Evolutionary conservation across 2,797 vertebrate species (phyloP).

Genomic region (Premnoplex brunnescens): DNA sequence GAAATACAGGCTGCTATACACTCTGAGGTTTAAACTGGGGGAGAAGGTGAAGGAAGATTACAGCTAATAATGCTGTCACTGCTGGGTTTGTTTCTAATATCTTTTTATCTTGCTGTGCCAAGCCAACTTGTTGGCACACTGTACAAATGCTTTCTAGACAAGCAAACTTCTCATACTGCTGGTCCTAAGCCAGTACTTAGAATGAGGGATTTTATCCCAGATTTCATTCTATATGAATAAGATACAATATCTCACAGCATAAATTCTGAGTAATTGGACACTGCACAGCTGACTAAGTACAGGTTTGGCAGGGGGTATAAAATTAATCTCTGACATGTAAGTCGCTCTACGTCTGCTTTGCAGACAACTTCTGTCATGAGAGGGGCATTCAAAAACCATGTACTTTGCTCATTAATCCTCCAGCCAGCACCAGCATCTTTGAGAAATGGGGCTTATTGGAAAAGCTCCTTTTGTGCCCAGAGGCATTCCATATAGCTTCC

Average conservation of each 20-base stretch:
- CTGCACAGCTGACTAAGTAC: background rate
- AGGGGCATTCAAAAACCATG: background rate
- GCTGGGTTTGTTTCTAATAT: background rate
- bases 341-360: background rate
- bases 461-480: background rate
- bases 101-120: constrained; percentile 27
- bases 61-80: background rate
- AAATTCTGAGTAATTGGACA: background rate
- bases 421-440: background rate
- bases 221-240: constrained; percentile 13
- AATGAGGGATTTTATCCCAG: constrained; percentile 26
- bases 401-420: background rate
- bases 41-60: constrained; percentile 6
- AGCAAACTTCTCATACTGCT: constrained; percentile 20
- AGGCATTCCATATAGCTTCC: background rate
- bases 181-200: constrained; percentile 17
- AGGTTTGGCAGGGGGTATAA: background rate
- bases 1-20: constrained; percentile 2
- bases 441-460: background rate
- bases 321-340: constrained; percentile 7
- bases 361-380: background rate
- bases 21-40: background rate
- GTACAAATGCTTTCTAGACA: constrained; percentile 22
- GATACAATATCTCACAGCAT: background rate
- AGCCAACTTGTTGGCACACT: background rate